Base-by-base conservation (phyloP, 2,888 invertebrate genomes). In the Pherbina coryleti region DNA sequence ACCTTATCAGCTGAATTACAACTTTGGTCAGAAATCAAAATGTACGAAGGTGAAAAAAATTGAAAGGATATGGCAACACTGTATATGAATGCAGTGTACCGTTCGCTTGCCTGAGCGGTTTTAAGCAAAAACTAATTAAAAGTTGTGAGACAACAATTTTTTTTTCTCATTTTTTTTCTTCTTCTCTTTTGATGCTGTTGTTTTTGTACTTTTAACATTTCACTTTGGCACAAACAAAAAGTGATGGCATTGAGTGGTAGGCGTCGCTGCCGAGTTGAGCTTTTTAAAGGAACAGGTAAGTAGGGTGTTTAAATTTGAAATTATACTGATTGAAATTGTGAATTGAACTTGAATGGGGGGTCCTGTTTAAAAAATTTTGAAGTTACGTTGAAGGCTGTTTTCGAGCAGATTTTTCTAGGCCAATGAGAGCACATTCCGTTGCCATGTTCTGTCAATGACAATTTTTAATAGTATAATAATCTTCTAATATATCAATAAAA, bases 41-140 rank as follows among this genome's bases (percentile, higher is more conserved):
- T 37, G 76, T 60, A 60, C n/a, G 69, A 62, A 67, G 22, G 51
- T 1, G 73, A 73, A 76, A 79, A 76, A 44, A 69, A 53, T 44
- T 57, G 28, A 60, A 53, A 37, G 76, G 69, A 78, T 71, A 25
- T 60, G 77, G 70, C 62, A 71, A 51, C 55, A 53, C 62, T 76
- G 31, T 44, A 44, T 75, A 34, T 51, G 74, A 73, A 67, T 73
- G 73, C 75, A 76, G 9, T 31, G 70, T 60, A 19, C 28, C 37
- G 51, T 69, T 22, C 51, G 57, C 37, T 28, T 49, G 53, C 70
- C 79, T 81, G 80, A 85, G 79, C 81, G 85, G 83, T 85, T 86
- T 87, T 85, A 85, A 86, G 86, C 85, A 88, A 89, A 89, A 89
- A 89, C 88, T 89, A 89, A 89, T 89, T 89, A 89, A 89, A 89